A percentile compares a stretch with the other conserved stretches of the same genome.
Evolutionary conservation across 2,113 vertebrate genomes (phyloP).

Genomic region (Edolisoma coerulescens): DNA sequence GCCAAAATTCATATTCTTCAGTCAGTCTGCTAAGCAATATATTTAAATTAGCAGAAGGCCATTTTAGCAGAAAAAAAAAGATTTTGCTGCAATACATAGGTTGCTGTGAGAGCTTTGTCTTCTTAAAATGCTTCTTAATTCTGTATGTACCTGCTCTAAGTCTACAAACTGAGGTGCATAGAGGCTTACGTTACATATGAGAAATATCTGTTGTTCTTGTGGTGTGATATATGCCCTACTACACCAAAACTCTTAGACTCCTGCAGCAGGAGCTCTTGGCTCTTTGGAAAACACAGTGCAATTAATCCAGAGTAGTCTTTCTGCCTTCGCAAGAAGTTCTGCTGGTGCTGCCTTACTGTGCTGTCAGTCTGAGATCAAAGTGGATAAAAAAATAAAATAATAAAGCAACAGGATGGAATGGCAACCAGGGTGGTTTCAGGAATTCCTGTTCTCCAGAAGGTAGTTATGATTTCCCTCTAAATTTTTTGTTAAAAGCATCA

Average conservation of each 20-base stretch:
- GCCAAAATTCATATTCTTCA: background rate
- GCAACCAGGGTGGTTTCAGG: background rate
- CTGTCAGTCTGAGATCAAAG: background rate
- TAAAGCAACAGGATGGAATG: background rate
- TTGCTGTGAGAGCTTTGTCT: background rate
- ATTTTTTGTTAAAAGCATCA: background rate
- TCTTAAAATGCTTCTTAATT: background rate
- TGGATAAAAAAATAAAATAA: background rate
- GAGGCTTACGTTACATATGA: background rate
- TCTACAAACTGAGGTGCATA: background rate
- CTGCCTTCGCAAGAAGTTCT: background rate
- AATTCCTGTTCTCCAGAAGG: background rate
- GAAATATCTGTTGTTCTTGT: background rate
- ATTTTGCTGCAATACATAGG: background rate
- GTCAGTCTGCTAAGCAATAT: background rate
- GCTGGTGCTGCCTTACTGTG: background rate
- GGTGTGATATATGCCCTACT: background rate
- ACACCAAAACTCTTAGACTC: background rate
- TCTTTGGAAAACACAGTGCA: background rate
- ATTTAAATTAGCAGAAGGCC: background rate
- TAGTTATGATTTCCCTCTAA: background rate
- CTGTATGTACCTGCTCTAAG: rapidly evolving
- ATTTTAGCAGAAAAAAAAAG: background rate
- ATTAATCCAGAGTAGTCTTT: background rate
- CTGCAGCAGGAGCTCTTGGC: background rate